Conservation (phyloP, 2,797 vertebrate species). For the Sebastes itinus region DNA sequence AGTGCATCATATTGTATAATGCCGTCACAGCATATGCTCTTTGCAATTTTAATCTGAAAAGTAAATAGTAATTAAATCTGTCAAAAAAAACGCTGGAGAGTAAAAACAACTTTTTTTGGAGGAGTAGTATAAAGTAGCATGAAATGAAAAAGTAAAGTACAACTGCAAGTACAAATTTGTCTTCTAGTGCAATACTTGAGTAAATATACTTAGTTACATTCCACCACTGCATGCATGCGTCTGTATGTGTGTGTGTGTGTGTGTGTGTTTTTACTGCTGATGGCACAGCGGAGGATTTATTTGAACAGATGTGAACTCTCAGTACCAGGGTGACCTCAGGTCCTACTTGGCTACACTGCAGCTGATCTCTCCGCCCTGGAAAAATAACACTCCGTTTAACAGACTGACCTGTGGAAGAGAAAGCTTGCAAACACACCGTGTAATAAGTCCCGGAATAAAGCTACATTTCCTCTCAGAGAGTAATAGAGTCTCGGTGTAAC, state of each 20-base stretch:
- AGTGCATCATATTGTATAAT: background rate
- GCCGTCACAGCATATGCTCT: no score
- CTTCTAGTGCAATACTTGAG: background rate
- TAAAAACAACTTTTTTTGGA: background rate
- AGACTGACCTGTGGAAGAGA: slow-evolving; percentile 71
- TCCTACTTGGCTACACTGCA: slow-evolving; percentile 73
- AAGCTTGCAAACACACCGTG: slow-evolving; percentile 47
- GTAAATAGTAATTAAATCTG: background rate
- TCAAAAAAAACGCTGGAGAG: background rate
- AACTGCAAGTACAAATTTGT: background rate
- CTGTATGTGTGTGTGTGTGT: slow-evolving; percentile 24
- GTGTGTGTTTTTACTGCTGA: slow-evolving; percentile 71
- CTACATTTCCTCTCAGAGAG: slow-evolving; percentile 44
- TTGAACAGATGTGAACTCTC: slow-evolving; percentile 83
- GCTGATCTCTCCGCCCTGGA: slow-evolving; percentile 78
- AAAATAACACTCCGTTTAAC: slow-evolving; percentile 78
- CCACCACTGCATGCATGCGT: background rate
- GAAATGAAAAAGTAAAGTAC: background rate
- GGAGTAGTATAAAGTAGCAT: background rate
- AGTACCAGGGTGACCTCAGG: slow-evolving; percentile 72
- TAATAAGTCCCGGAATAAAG: slow-evolving; percentile 46
- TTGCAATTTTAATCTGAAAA: background rate
- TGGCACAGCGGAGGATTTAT: slow-evolving; percentile 78
- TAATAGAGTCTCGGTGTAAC: slow-evolving; percentile 47
- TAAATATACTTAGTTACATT: slow-evolving; percentile 10